phyloP scores from a whole-genome alignment of 1,140 invertebrate species.

The Cephus cinctus region DNA sequence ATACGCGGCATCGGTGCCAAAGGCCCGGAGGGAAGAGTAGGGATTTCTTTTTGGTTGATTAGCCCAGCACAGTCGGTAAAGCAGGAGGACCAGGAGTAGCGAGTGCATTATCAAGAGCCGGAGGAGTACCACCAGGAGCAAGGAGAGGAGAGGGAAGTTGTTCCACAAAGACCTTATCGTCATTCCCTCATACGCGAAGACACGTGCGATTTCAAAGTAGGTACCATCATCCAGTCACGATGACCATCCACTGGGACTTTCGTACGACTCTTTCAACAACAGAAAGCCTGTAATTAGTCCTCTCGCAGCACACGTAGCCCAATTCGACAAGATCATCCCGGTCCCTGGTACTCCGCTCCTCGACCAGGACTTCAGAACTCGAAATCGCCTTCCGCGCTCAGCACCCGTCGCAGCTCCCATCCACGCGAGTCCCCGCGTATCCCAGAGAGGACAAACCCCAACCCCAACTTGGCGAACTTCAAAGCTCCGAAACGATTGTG shows the following conservation, averaged over 20 bases:
- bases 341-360: too few relatives aligned
- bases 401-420: too few relatives aligned
- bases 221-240: slow-evolving; percentile 20
- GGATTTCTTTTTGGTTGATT: slow-evolving; percentile 39
- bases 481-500: slow-evolving; percentile 46
- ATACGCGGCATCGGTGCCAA: slow-evolving; percentile 37
- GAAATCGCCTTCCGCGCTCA: too few relatives aligned
- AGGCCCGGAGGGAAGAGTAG: slow-evolving; percentile 9
- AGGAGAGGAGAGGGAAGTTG: neutral
- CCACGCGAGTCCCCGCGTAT: slow-evolving; percentile 4
- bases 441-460: too few relatives aligned
- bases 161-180: too few relatives aligned
- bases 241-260: neutral
- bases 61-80: slow-evolving; percentile 25
- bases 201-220: slow-evolving; percentile 38
- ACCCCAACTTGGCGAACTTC: slow-evolving; percentile 31
- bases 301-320: too few relatives aligned
- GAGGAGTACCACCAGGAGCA: neutral
- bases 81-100: too few relatives aligned
- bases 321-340: slow-evolving; percentile 32
- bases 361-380: too few relatives aligned
- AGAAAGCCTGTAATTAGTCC: too few relatives aligned
- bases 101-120: neutral
- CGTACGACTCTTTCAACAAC: too few relatives aligned
- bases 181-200: slow-evolving; percentile 9